Conservation (phyloP, 1,140 invertebrate genomes). For the Watersipora subatra region DNA sequence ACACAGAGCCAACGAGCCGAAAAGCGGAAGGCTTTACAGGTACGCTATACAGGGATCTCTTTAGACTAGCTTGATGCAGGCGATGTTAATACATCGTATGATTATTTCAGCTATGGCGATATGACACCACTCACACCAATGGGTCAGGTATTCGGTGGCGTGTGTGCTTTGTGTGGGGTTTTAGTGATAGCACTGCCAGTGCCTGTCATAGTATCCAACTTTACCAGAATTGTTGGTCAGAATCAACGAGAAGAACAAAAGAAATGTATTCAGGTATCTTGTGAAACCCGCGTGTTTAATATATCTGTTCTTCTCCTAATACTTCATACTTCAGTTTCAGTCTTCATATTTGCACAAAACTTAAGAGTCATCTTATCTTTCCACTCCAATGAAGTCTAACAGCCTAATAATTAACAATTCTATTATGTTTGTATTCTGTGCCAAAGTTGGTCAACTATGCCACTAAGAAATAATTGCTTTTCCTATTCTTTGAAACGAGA, state of each 20-base stretch:
- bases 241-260: conserved; percentile 97
- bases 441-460: no score
- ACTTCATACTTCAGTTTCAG: no score
- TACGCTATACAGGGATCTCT: conserved; percentile 44
- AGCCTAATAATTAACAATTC: no score
- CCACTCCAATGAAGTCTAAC: no score
- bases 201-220: conserved; percentile 99
- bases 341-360: no score
- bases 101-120: conserved; percentile 82
- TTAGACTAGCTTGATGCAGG: background rate
- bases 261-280: conserved; percentile 95
- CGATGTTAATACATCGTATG: background rate
- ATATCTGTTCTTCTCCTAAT: no score
- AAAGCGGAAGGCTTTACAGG: conserved; percentile 97
- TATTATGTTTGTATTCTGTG: no score
- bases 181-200: conserved; percentile 98
- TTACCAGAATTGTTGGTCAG: conserved; percentile 99
- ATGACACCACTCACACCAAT: conserved; percentile 97
- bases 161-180: conserved; percentile 95
- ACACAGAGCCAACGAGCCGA: conserved; percentile 98
- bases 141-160: conserved; percentile 95
- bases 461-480: no score
- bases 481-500: no score
- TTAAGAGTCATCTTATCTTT: no score
- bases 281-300: no score